Conservation (phyloP, 1,140 invertebrate genomes). For the Ephestia elutella region DNA sequence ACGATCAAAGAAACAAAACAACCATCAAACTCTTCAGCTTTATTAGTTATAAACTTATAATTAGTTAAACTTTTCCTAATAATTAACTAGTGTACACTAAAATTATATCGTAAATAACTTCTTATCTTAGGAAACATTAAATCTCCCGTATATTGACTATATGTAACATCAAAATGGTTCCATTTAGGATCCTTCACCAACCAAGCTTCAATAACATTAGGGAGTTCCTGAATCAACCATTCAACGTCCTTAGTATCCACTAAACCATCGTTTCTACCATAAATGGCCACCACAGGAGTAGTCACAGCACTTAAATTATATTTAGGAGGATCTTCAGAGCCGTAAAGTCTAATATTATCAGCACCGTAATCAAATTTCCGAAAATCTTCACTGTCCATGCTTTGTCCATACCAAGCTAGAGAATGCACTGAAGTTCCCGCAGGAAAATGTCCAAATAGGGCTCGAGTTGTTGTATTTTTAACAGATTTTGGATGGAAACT, state of each 20-base stretch:
- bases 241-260: slow-evolving; percentile 43
- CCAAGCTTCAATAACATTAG: slow-evolving; percentile 40
- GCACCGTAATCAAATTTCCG: slow-evolving; percentile 74
- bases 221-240: slow-evolving; percentile 40
- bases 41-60: too few species aligned
- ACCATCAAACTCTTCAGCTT: too few species aligned
- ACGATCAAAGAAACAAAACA: too few species aligned
- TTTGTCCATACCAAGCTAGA: slow-evolving; percentile 78
- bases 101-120: slow-evolving; percentile 32
- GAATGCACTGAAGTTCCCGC: slow-evolving; percentile 83
- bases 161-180: slow-evolving; percentile 50
- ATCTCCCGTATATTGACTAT: slow-evolving; percentile 35
- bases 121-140: slow-evolving; percentile 47
- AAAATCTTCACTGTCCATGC: slow-evolving; percentile 51
- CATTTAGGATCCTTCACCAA: slow-evolving; percentile 45
- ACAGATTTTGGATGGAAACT: slow-evolving; percentile 41
- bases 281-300: slow-evolving; percentile 54
- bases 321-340: slow-evolving; percentile 60
- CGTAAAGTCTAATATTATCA: slow-evolving; percentile 70
- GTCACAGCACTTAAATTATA: slow-evolving; percentile 72
- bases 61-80: background rate
- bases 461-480: slow-evolving; percentile 25
- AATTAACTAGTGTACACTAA: background rate
- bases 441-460: slow-evolving; percentile 78
- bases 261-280: slow-evolving; percentile 51